These are phyloP conservation scores for Acronicta psi DNA, from an alignment of 2,888 invertebrate species.

Conservation along the genomic window DNA sequence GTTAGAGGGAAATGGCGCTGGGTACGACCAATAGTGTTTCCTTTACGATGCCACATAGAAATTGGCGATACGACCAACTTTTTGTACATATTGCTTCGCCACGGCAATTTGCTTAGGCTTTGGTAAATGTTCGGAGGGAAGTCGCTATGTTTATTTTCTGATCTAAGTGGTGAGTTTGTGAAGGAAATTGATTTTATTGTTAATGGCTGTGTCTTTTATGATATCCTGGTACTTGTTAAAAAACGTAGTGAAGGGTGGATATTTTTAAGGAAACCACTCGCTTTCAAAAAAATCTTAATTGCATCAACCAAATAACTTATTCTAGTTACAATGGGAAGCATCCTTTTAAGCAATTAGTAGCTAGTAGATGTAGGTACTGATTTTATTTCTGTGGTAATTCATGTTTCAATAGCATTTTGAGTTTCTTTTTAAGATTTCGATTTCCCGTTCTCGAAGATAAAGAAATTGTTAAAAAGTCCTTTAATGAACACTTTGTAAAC, in stretches of 20 bases:
- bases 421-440: not conserved
- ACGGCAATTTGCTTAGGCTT: constrained; percentile 35
- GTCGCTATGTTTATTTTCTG: constrained; percentile 31
- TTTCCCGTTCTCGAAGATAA: not conserved
- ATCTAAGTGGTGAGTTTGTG: constrained; percentile 25
- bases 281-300: too few species aligned
- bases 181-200: constrained; percentile 17
- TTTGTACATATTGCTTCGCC: constrained; percentile 34
- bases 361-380: too few species aligned
- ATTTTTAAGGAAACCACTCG: too few species aligned
- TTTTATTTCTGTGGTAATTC: too few species aligned
- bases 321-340: too few species aligned
- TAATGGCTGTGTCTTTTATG: constrained; percentile 20
- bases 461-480: not conserved
- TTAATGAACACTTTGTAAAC: constrained; percentile 19
- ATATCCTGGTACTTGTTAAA: constrained; percentile 18
- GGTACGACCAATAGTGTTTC: constrained; percentile 49
- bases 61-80: constrained; percentile 36
- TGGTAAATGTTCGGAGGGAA: constrained; percentile 33
- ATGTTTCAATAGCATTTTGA: too few species aligned
- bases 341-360: too few species aligned
- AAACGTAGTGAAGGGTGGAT: too few species aligned
- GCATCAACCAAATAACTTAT: too few species aligned
- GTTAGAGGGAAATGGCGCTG: constrained; percentile 54
- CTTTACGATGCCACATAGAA: constrained; percentile 44